These are phyloP conservation scores for Oryzias curvinotus DNA, from an alignment of 2,113 vertebrate genomes.

Conservation along the genomic window DNA sequence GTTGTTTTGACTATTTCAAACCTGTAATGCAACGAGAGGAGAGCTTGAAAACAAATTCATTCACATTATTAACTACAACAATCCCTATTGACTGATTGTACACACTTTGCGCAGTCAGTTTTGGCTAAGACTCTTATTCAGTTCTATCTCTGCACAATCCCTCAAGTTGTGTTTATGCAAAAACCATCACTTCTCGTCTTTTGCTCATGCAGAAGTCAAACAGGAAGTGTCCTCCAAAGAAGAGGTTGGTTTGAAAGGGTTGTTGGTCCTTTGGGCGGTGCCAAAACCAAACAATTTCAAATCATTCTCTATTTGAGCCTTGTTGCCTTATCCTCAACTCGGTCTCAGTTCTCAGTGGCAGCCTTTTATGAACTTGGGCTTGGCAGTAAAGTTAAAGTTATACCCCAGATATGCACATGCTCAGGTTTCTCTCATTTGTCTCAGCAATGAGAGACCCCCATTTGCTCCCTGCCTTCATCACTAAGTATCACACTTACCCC, in stretches of 20 bases:
- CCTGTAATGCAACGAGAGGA: too few species aligned
- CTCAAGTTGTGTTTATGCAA: too few species aligned
- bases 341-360: slow-evolving; percentile 41
- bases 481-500: slow-evolving; percentile 34
- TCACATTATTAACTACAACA: too few species aligned
- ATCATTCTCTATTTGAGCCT: slow-evolving; percentile 43
- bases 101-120: too few species aligned
- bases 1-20: too few species aligned
- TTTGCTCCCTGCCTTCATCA: slow-evolving; percentile 35
- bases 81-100: too few species aligned
- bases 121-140: too few species aligned
- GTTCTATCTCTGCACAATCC: too few species aligned
- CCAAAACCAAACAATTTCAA: slow-evolving; percentile 46
- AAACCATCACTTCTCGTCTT: too few species aligned
- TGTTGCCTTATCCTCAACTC: slow-evolving; percentile 33
- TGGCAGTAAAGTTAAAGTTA: slow-evolving; percentile 54
- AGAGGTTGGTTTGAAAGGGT: slow-evolving; percentile 3
- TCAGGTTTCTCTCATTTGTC: slow-evolving; percentile 28
- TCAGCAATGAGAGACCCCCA: slow-evolving; percentile 21
- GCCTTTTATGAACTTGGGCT: slow-evolving; percentile 55
- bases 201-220: too few species aligned
- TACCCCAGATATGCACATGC: slow-evolving; percentile 53
- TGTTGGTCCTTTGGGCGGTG: slow-evolving; percentile 20
- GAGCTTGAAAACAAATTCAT: too few species aligned
- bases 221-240: too few species aligned